Conservation (phyloP, 2,113 vertebrate species). For the Erythrocercus mccallii region DNA sequence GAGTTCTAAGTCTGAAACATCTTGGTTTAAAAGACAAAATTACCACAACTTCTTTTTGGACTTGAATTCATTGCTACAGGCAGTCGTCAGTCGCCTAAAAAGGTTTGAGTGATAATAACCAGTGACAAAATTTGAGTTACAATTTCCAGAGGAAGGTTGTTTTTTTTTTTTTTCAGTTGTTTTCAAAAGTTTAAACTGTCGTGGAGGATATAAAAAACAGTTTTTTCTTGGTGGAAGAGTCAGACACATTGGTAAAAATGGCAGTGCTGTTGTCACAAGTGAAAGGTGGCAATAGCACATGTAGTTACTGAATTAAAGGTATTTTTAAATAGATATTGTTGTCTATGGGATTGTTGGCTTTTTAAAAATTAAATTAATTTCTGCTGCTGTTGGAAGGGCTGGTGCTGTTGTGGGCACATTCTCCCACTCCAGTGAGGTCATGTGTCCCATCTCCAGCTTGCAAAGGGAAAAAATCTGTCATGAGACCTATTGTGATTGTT, state of each 20-base stretch:
- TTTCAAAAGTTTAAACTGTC: background rate
- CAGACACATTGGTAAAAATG: background rate
- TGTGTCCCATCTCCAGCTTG: background rate
- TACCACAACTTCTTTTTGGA: background rate
- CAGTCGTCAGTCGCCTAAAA: background rate
- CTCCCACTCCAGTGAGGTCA: background rate
- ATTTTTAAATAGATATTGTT: background rate
- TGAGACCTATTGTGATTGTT: background rate
- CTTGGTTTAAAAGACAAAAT: conserved; percentile 6
- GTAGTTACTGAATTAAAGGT: background rate
- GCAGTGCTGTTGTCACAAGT: background rate
- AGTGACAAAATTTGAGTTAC: background rate
- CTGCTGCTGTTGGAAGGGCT: background rate
- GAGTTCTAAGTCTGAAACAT: background rate
- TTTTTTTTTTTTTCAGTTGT: background rate
- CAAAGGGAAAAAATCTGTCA: background rate
- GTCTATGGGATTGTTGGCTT: background rate
- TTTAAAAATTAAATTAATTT: background rate
- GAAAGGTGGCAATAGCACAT: background rate
- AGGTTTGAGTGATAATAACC: background rate
- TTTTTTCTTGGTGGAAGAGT: background rate
- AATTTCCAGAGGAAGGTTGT: background rate
- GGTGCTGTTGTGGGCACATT: background rate
- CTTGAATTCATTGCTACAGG: background rate
- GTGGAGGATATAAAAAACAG: background rate